These are phyloP conservation scores for Terebella lapidaria DNA, from an alignment of 2,888 invertebrate genomes.

Conservation along the genomic window DNA sequence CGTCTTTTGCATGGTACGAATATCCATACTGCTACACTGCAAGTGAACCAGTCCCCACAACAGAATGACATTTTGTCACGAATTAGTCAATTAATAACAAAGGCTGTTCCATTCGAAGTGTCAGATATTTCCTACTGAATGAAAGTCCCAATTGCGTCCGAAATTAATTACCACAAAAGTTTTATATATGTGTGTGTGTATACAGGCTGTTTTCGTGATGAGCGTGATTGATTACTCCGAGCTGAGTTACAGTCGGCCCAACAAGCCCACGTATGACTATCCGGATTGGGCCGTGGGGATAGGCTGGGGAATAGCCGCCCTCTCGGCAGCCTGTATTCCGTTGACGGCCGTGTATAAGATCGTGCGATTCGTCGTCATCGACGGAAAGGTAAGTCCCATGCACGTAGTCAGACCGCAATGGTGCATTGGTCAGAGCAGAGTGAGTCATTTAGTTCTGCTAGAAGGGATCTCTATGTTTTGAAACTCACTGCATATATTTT, in stretches of 20 bases:
- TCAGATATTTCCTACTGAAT: not conserved
- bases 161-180: not conserved
- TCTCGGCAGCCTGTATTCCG: slow-evolving; percentile 22
- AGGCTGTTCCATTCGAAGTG: too few relatives aligned
- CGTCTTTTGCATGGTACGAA: slow-evolving; percentile 57
- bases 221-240: slow-evolving; percentile 45
- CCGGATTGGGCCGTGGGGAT: slow-evolving; percentile 53
- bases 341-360: slow-evolving; percentile 15
- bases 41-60: too few relatives aligned
- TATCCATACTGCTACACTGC: not conserved
- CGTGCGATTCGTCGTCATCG: not conserved
- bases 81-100: too few relatives aligned
- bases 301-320: slow-evolving; percentile 36
- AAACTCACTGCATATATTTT: too few relatives aligned
- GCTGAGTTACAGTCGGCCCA: slow-evolving; percentile 36
- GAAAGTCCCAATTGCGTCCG: not conserved
- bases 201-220: slow-evolving; percentile 30
- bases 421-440: too few relatives aligned
- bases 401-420: too few relatives aligned
- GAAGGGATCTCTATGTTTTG: too few relatives aligned
- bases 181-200: not conserved
- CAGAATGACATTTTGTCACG: not conserved
- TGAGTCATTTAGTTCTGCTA: too few relatives aligned
- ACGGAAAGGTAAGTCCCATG: not conserved
- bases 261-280: slow-evolving; percentile 49